phyloP scores from a whole-genome alignment of 2,113 vertebrate genomes.

The Bothrops jararaca region DNA sequence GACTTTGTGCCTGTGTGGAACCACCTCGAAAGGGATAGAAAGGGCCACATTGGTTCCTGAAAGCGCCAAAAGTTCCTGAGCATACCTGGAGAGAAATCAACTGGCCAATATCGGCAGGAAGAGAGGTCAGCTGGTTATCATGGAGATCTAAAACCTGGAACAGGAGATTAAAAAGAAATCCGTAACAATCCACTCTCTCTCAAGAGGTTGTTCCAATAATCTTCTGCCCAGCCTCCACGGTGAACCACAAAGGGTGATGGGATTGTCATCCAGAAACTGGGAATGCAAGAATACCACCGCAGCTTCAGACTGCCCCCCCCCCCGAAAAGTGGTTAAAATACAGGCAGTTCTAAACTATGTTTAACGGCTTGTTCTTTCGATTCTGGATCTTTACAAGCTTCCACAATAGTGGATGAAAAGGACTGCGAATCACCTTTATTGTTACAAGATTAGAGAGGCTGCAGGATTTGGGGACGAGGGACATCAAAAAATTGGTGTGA shows the following conservation, averaged over 20 bases:
- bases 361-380: not conserved
- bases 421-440: constrained; percentile 79
- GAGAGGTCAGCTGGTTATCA: constrained; percentile 81
- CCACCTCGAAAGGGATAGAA: not conserved
- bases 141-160: constrained; percentile 91
- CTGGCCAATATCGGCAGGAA: constrained; percentile 86
- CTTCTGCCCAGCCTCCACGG: not conserved
- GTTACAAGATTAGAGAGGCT: constrained; percentile 76
- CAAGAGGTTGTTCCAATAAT: not conserved
- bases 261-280: not conserved
- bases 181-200: not conserved
- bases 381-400: not conserved
- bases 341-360: not conserved
- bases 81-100: constrained; percentile 78
- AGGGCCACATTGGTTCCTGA: not conserved
- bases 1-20: not conserved
- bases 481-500: constrained; percentile 82
- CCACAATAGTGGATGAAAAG: not conserved
- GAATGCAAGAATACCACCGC: not conserved
- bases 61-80: not conserved
- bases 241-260: not conserved
- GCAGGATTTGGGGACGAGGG: constrained; percentile 84
- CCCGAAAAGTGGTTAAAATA: not conserved
- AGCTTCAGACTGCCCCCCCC: not conserved
- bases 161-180: not conserved